Evolutionary conservation across 2,888 invertebrate genomes (phyloP), one percentile per base, ranked within the genome.

Genomic region (Zaprionus lineosus): DNA sequence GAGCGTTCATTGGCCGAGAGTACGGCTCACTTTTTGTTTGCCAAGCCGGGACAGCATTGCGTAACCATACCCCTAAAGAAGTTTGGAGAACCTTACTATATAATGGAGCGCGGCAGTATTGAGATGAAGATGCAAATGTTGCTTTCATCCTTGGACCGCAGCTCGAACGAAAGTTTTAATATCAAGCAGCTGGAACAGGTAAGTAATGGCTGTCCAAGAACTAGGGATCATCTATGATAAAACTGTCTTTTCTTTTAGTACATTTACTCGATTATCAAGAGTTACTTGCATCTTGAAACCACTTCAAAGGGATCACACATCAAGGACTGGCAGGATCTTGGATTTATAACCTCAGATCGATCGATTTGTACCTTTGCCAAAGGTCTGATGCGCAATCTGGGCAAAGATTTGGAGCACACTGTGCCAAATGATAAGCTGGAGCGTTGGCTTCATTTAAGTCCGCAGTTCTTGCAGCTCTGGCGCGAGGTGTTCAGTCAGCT

Each of bases 191-290:
- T 88, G 44, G 88, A 88, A 60, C 82, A 86, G 64, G 88, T 88
- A 52, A 36, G 60, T 6, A 8, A 3, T 11, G 8, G 12, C 3
- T 6, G 6, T n/a, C 1, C 7, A n/a, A 8, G 14, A 18, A 11
- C 5, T 8, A 3, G 29, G 1, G n/a, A n/a, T n/a, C 8, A 29
- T 18, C 11, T 2, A 33, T 31, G n/a, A 5, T 7, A 24, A 4
- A 8, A 46, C 84, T 12, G 67, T 70, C 8, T 78, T 65, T 33
- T 88, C 86, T 68, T 52, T 88, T 90, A 94, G 92, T 95, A 94
- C 86, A 93, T 95, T 63, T 94, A 94, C 87, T 93, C 94, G 65
- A 93, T 95, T 78, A 93, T 95, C 0, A 94, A 94, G 19, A 94
- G 95, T 0, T 95, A 94, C 86, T 92, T 95, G 93, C 86, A 92